Percentiles rank a stretch among this genome's conserved stretches.
Conservation (phyloP, 2,888 invertebrate genomes). For the Aphidius colemani region DNA sequence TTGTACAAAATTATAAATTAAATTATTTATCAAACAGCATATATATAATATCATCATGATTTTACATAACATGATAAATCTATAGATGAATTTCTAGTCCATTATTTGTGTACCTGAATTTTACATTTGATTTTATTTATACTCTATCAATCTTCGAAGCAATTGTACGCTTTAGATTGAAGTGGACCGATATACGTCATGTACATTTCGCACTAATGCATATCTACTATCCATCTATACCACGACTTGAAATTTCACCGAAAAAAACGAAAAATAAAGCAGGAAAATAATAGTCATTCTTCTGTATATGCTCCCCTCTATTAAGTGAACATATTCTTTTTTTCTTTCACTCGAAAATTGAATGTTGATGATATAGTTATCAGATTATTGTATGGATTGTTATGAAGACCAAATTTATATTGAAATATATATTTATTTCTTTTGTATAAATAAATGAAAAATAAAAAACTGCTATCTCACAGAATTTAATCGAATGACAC, state of each 20-base stretch:
- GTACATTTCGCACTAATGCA: slow-evolving; percentile 10
- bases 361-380: not conserved
- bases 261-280: not conserved
- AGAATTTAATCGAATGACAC: too few species aligned
- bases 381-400: not conserved
- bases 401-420: not conserved
- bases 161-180: not conserved
- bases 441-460: not conserved
- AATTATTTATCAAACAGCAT: too few species aligned
- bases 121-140: too few species aligned
- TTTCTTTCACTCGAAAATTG: not conserved
- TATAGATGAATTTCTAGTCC: too few species aligned
- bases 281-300: slow-evolving; percentile 13
- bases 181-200: not conserved
- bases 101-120: too few species aligned
- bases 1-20: too few species aligned
- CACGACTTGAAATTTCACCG: not conserved
- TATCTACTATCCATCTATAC: slow-evolving; percentile 14
- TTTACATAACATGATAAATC: too few species aligned
- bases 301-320: not conserved
- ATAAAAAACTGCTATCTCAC: too few species aligned
- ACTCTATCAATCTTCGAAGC: slow-evolving; percentile 5
- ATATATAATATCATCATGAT: too few species aligned
- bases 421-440: not conserved
- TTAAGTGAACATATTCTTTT: not conserved